A percentile compares a stretch with the other conserved stretches of the same genome.
Evolutionary conservation across 2,888 invertebrate species (phyloP).

Genomic region (Eilema griseolum): DNA sequence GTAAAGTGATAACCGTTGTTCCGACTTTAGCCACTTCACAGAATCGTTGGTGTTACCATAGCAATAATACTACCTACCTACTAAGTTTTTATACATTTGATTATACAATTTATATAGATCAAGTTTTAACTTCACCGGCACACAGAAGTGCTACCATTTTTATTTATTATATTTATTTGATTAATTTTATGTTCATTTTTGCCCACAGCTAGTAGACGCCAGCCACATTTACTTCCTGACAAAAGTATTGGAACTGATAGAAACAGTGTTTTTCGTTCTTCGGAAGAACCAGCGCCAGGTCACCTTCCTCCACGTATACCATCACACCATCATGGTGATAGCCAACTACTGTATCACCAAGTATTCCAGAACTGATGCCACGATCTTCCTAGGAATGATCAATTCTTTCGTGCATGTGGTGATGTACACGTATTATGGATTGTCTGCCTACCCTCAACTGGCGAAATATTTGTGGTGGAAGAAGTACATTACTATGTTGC

Average conservation of each 20-base stretch:
- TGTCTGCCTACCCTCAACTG: constrained; percentile 90
- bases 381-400: constrained; percentile 89
- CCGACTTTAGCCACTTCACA: too few species aligned
- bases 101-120: too few species aligned
- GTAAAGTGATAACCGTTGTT: too few species aligned
- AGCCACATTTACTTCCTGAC: constrained; percentile 90
- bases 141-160: too few species aligned
- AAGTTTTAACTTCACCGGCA: too few species aligned
- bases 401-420: constrained; percentile 92
- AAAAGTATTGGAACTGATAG: constrained; percentile 90
- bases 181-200: neutral
- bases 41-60: too few species aligned
- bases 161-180: too few species aligned
- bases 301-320: constrained; percentile 94
- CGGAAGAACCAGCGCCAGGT: constrained; percentile 92
- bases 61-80: too few species aligned
- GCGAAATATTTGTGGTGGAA: constrained; percentile 94
- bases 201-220: constrained; percentile 52
- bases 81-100: too few species aligned
- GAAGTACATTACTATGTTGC: constrained; percentile 91
- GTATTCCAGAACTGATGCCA: constrained; percentile 90
- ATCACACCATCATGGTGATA: constrained; percentile 91
- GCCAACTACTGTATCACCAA: constrained; percentile 91
- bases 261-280: constrained; percentile 94
- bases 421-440: constrained; percentile 92